Evolutionary conservation across 2,113 vertebrate species (phyloP), one percentile per base, ranked within the genome.

Genomic region (Bubo blakistoni): DNA sequence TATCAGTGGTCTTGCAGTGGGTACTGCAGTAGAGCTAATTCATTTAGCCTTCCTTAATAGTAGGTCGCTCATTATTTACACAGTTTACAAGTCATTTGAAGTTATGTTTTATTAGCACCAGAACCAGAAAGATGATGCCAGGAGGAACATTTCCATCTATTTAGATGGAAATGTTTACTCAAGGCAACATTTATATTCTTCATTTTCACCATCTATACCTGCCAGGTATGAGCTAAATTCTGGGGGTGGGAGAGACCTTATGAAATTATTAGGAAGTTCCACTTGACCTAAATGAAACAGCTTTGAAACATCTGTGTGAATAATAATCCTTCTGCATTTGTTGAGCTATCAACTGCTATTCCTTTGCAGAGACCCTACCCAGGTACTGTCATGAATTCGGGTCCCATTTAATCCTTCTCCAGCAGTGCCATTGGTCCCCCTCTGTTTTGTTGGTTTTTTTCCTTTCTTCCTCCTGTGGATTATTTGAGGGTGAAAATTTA

Each of bases 21-120:
- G 24, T 58, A 24, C 86, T 91, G 77, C 93, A 84, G 83, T 10
- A 16, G 20, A 57, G 58, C 90, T 94, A 74, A 71, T 93, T 90
- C 76, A 47, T 81, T 77, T 51, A 77, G 54, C 82, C 59, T 78
- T 2, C 67, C 16, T 42, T 88, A 96, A 92, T 62, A 81, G 79
- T 73, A 82, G 92, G 92, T 88, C 93, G 90, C 92, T 95, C 51
- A 30, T 94, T 96, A 96, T 94, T 95, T 93, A 88, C 93, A 58
- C 42, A 63, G 82, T 91, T 93, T 78, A 85, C 90, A 81, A 73
- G 63, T 8, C 79, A 4, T 79, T 51, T 61, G 72, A 79, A 92
- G 42, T 82, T 62, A 67, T 54, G 71, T 62, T 86, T 97, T 92
- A 92, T 93, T 88, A 94, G 76, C 54, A 58, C 6, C 42, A 25